Evolutionary conservation across 2,888 invertebrate species (phyloP), one percentile per base, ranked within the genome.

Genomic region (Carterocephalus palaemon): DNA sequence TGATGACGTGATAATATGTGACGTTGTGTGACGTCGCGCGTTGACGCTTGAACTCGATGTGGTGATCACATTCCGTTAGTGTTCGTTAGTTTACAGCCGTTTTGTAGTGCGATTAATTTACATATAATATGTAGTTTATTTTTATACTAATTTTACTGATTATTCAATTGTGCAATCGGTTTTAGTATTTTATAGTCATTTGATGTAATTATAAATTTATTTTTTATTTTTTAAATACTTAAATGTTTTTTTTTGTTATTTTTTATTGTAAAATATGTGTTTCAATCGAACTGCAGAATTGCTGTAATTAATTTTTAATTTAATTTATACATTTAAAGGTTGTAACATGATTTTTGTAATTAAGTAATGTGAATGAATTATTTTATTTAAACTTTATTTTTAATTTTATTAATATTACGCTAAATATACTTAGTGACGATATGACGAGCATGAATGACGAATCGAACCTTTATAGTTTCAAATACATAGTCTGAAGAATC

Each of bases 321-420:
- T 49, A 20, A 49, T 42, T 42, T 42, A 46, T 33, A 39, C n/a
- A 38, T 38, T 26, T 46, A 48, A 40, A 37, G 45, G 45, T 46
- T 48, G 48, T 48, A 41, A 34, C 34, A 34, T 40, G 17, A 40
- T 32, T 26, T n/a, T 29, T 16, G 17, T 23, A 32, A 12, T 40
- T 22, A 40, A 16, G 20, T 15, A 10, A 16, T 5, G 29, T 29
- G 16, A 29, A 16, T 29, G 8, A 26, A 12, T 2, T 7, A 20
- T 8, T 42, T 19, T 32, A 12, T 19, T 16, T 29, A 2, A 8
- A 10, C 15, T 36, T 29, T 42, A 8, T 36, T 36, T 15, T 23
- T n/a, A 5, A 19, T 8, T 4, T 7, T 15, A 4, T 8, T 29
- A 8, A 16, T 8, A 15, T 15, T 15, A 16, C 29, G 29, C 29